Evolutionary conservation across 2,797 vertebrate species (phyloP).

Genomic region (Rachycentron canadum): DNA sequence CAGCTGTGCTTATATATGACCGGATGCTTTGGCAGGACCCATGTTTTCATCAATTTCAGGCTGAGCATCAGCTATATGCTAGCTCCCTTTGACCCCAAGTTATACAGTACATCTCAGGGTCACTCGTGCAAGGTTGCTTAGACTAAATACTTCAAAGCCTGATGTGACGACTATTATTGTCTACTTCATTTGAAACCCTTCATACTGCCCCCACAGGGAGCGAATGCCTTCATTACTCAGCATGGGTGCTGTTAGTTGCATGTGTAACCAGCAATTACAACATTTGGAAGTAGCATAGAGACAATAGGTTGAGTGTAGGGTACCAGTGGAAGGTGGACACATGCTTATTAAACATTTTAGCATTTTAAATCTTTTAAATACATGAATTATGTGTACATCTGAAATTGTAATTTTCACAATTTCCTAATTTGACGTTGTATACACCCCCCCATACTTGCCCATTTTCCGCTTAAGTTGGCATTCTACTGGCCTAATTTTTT

Average conservation of each 20-base stretch:
- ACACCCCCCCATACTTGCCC: background rate
- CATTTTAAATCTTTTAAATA: constrained; percentile 9
- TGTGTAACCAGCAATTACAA: constrained; percentile 69
- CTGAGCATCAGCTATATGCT: constrained; percentile 40
- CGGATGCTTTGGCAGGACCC: constrained; percentile 62
- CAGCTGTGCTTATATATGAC: constrained; percentile 77
- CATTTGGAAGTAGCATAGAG: constrained; percentile 58
- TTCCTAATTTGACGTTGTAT: constrained; percentile 32
- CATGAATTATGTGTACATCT: constrained; percentile 2
- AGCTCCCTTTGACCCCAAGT: constrained; percentile 25
- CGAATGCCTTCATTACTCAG: constrained; percentile 71
- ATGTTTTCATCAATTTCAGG: constrained; percentile 57
- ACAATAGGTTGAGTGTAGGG: constrained; percentile 56
- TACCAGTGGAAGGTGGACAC: constrained; percentile 38
- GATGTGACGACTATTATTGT: constrained; percentile 71
- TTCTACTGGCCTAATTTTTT: constrained; percentile 33
- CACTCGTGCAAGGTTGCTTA: constrained; percentile 41
- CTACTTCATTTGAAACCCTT: constrained; percentile 61
- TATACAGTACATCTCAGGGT: constrained; percentile 49
- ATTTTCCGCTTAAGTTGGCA: constrained; percentile 39
- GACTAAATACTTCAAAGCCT: constrained; percentile 51
- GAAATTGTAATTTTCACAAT: constrained; percentile 44
- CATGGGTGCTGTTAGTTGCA: constrained; percentile 60
- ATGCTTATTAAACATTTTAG: constrained; percentile 44
- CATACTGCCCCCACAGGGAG: constrained; percentile 45